Conservation (phyloP, 2,888 invertebrate species). For the Ferrisia virgata region DNA sequence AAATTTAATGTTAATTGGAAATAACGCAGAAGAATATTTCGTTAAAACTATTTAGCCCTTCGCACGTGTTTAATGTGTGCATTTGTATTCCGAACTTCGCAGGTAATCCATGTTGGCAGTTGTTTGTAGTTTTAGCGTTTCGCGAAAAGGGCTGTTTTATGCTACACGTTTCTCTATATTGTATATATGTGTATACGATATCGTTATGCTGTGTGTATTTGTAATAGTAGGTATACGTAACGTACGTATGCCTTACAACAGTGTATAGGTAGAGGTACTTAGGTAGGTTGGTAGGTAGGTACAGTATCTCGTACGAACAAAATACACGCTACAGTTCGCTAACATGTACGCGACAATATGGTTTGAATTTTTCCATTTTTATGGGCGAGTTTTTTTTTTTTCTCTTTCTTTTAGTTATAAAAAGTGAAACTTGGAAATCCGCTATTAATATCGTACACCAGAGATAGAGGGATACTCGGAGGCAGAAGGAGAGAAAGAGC, state of each 20-base stretch:
- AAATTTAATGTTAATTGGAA: conserved; percentile 40
- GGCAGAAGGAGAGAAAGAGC: background rate
- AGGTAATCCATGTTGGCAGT: conserved; percentile 34
- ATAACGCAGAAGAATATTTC: conserved; percentile 31
- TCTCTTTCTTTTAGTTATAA: too few species aligned
- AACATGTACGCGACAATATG: conserved; percentile 7
- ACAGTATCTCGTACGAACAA: background rate
- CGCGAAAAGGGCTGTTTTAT: conserved; percentile 7
- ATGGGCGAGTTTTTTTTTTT: background rate
- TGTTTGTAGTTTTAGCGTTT: conserved; percentile 20
- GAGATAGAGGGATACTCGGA: too few species aligned
- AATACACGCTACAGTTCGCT: background rate
- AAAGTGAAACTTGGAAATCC: background rate
- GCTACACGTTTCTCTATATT: background rate
- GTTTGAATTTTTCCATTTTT: background rate
- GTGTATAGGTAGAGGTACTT: background rate
- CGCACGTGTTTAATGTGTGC: background rate
- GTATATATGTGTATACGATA: background rate
- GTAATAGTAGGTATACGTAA: background rate
- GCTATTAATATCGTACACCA: background rate
- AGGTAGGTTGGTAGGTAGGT: too few species aligned
- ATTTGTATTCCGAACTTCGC: background rate
- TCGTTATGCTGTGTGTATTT: background rate
- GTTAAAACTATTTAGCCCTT: background rate
- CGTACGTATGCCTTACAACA: background rate